Evolutionary conservation across 2,113 vertebrate genomes (phyloP).

Genomic region (Onychostruthus taczanowskii): DNA sequence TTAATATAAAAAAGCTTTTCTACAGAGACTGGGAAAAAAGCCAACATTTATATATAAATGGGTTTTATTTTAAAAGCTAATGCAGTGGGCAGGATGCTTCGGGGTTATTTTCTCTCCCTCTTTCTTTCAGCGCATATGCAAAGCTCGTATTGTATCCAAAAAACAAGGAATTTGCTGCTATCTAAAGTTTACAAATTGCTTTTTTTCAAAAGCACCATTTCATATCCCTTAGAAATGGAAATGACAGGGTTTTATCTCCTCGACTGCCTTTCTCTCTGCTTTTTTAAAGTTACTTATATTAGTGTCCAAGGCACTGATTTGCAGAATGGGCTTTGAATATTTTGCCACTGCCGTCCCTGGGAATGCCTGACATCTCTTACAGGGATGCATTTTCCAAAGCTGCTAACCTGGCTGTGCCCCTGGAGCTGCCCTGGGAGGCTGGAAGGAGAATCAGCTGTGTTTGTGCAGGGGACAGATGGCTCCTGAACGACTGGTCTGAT

Average conservation of each 20-base stretch:
- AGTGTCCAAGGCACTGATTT: constrained; percentile 34
- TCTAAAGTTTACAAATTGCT: constrained; percentile 72
- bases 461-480: constrained; percentile 27
- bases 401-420: not conserved
- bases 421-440: not conserved
- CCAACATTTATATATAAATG: constrained; percentile 84
- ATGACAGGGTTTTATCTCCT: constrained; percentile 55
- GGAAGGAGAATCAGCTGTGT: not conserved
- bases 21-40: constrained; percentile 81
- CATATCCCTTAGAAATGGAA: constrained; percentile 66
- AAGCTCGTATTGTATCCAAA: constrained; percentile 64
- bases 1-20: constrained; percentile 85
- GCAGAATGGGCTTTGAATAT: constrained; percentile 17
- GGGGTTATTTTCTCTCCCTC: constrained; percentile 70
- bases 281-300: constrained; percentile 46
- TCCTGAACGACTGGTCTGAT: not conserved
- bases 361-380: not conserved
- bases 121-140: constrained; percentile 62
- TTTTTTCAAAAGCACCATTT: constrained; percentile 63
- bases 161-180: constrained; percentile 67
- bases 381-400: not conserved
- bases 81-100: constrained; percentile 75
- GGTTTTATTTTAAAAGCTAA: constrained; percentile 82
- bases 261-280: not conserved
- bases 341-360: not conserved